Conservation (phyloP, 2,797 vertebrate genomes). For the Lemur catta region DNA sequence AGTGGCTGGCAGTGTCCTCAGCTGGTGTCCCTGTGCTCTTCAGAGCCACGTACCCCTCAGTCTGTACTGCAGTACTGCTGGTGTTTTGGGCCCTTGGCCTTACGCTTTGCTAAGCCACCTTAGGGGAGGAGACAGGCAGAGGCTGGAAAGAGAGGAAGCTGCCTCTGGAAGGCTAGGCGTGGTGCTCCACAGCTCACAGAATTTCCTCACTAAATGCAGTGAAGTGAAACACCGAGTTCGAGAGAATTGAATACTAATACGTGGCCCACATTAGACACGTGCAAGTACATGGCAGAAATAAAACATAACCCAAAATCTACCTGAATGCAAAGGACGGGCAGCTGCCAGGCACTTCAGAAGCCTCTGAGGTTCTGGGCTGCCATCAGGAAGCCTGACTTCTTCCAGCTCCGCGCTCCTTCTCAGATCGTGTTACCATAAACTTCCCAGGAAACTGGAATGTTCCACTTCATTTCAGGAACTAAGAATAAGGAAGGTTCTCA, state of each 20-base stretch:
- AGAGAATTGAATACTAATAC: background rate
- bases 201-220: background rate
- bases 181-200: too few relatives aligned
- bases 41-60: background rate
- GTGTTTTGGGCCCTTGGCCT: background rate
- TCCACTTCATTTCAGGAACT: background rate
- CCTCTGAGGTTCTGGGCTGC: background rate
- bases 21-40: background rate
- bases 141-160: background rate
- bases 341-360: accelerated
- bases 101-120: accelerated
- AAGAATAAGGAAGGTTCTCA: background rate
- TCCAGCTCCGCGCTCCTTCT: background rate
- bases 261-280: accelerated
- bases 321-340: too few relatives aligned
- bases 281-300: accelerated
- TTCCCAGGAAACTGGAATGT: background rate
- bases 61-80: background rate
- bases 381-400: background rate
- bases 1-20: background rate
- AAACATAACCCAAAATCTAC: accelerated
- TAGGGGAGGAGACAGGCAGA: background rate
- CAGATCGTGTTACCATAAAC: accelerated
- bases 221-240: background rate
- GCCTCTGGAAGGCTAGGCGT: accelerated